Conservation (phyloP, 2,888 invertebrate genomes). For the Diplazon laetatorius region DNA sequence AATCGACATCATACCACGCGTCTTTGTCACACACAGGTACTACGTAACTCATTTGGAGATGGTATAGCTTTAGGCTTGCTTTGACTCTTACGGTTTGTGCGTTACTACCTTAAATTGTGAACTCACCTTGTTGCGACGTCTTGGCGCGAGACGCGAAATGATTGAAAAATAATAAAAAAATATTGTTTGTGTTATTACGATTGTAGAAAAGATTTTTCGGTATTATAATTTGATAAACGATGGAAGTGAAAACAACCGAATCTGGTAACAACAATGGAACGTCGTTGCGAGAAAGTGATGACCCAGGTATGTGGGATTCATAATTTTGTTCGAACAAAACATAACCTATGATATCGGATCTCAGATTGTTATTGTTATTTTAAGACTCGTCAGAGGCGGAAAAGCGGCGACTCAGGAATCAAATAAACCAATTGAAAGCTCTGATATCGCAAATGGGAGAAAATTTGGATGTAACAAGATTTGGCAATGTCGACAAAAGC, state of each 20-base stretch:
- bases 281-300: not conserved
- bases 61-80: no score
- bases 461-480: conserved; percentile 40
- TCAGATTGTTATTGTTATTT: not conserved
- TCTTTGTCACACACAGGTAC: no score
- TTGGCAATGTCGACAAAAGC: conserved; percentile 47
- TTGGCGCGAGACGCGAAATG: conserved; percentile 9
- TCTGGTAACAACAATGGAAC: not conserved
- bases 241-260: not conserved
- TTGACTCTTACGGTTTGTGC: no score
- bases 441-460: conserved; percentile 58
- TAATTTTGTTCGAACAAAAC: not conserved
- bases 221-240: not conserved
- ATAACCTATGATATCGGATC: not conserved
- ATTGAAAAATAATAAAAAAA: not conserved
- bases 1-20: no score
- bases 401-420: conserved; percentile 58
- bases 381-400: conserved; percentile 32
- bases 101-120: not conserved
- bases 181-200: not conserved
- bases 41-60: no score
- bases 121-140: not conserved
- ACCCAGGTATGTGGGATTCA: not conserved
- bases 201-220: not conserved
- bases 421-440: conserved; percentile 64